Evolutionary conservation across 2,888 invertebrate genomes (phyloP).

Genomic region (Conistra vaccinii): DNA sequence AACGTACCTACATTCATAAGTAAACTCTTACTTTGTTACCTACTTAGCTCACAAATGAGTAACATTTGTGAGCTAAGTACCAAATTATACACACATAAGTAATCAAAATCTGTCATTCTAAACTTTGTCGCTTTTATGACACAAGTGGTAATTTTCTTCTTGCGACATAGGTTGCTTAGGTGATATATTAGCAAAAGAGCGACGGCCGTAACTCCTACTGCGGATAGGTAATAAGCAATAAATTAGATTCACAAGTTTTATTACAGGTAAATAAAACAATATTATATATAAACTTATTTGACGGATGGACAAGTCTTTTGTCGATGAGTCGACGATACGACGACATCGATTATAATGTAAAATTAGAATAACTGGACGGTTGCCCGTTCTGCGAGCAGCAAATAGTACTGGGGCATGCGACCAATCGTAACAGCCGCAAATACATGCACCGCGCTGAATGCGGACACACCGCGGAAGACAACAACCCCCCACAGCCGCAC

Average conservation of each 20-base stretch:
- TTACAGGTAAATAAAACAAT: slow-evolving; percentile 12
- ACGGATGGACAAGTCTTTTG: slow-evolving; percentile 83
- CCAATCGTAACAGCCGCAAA: slow-evolving; percentile 88
- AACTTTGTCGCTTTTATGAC: slow-evolving; percentile 48
- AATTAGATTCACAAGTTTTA: slow-evolving; percentile 28
- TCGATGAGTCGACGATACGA: slow-evolving; percentile 85
- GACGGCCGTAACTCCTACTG: slow-evolving; percentile 18
- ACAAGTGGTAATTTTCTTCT: slow-evolving; percentile 40
- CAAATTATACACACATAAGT: slow-evolving; percentile 26
- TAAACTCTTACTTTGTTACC: too few relatives aligned
- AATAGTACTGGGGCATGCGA: slow-evolving; percentile 91
- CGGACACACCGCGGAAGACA: slow-evolving; percentile 81
- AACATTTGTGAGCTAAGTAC: slow-evolving; percentile 20
- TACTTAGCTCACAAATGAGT: too few relatives aligned
- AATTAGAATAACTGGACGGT: slow-evolving; percentile 91
- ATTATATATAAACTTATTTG: slow-evolving; percentile 69
- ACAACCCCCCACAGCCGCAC: slow-evolving; percentile 72
- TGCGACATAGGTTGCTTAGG: slow-evolving; percentile 31
- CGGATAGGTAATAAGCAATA: slow-evolving; percentile 28
- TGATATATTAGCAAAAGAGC: slow-evolving; percentile 39
- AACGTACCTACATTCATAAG: neutral
- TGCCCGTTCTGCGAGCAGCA: slow-evolving; percentile 88
- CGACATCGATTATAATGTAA: slow-evolving; percentile 90
- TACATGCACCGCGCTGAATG: slow-evolving; percentile 84
- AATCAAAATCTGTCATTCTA: slow-evolving; percentile 39